Base-by-base conservation (phyloP, 2,888 invertebrate species). In the Pammene fasciana region DNA sequence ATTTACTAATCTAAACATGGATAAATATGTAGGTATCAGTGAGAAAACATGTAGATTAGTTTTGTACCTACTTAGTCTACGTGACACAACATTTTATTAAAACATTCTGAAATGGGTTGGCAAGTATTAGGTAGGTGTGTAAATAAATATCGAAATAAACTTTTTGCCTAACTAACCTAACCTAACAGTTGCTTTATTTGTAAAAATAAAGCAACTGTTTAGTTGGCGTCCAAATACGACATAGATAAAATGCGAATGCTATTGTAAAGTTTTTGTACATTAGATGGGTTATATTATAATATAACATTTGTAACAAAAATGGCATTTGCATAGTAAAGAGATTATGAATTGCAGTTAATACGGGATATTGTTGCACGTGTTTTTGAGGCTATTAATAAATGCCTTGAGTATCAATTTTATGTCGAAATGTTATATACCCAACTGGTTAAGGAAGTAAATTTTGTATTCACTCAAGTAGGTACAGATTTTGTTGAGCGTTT, bases 311-410 rank as follows among this genome's bases (percentile, higher is more conserved):
- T 4, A 26, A 26, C 26, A 57, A 55, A 55, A 67, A 48, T 36
- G 14, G 43, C 10, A 56, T 62, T 62, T 34, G 50, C 50, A 57
- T 68, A n/a, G 56, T 43, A 50, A 62, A 56, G 18, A 38, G 16
- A 55, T 34, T 14, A n/a, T 38, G n/a, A 62, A 43, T 50, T 41
- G 14, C 16, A 56, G 26, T 14, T n/a, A n/a, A n/a, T n/a, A n/a
- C n/a, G n/a, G n/a, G n/a, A n/a, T n/a, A n/a, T n/a, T n/a, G n/a
- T n/a, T n/a, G n/a, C n/a, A n/a, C n/a, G n/a, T n/a, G n/a, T n/a
- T n/a, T n/a, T n/a, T n/a, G n/a, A n/a, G n/a, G n/a, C n/a, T n/a
- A n/a, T n/a, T n/a, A n/a, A n/a, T n/a, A n/a, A n/a, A n/a, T n/a
- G n/a, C n/a, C n/a, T n/a, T n/a, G n/a, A n/a, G n/a, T n/a, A n/a